A percentile compares a stretch with the other conserved stretches of the same genome.
These are phyloP conservation scores for Charadrius vociferus DNA, from an alignment of 2,113 vertebrate species.

Conservation along the genomic window DNA sequence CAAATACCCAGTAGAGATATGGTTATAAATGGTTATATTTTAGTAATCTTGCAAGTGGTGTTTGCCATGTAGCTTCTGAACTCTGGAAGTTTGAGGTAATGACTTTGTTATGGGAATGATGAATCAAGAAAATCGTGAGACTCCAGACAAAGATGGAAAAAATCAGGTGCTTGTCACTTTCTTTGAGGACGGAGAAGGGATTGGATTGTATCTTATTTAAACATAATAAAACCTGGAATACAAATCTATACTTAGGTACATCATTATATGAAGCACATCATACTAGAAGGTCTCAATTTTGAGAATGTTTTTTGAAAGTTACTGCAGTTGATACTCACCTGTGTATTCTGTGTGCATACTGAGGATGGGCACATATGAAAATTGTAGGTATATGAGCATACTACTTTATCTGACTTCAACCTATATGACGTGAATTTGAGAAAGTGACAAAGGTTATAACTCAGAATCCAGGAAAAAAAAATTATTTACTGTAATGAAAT, in stretches of 20 bases:
- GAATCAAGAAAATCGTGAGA: neutral
- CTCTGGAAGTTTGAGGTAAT: neutral
- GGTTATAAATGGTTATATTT: neutral
- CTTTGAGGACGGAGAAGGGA: neutral
- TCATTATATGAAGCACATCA: neutral
- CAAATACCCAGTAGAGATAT: neutral
- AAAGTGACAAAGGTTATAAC: neutral
- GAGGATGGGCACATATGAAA: neutral
- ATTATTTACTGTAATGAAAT: neutral
- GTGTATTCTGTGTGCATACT: neutral
- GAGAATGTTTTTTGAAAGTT: neutral
- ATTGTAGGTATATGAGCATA: neutral
- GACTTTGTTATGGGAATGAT: neutral
- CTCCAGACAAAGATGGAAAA: neutral
- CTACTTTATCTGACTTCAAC: neutral
- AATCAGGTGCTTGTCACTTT: neutral
- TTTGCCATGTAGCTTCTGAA: neutral
- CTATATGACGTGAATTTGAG: neutral
- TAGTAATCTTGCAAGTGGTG: neutral
- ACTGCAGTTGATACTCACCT: neutral
- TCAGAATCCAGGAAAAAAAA: neutral
- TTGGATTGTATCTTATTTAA: neutral
- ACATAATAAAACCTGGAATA: neutral
- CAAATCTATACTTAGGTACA: neutral
- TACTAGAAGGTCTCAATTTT: neutral